Base-by-base conservation (phyloP, 2,888 invertebrate species). In the Cyaniris semiargus region DNA sequence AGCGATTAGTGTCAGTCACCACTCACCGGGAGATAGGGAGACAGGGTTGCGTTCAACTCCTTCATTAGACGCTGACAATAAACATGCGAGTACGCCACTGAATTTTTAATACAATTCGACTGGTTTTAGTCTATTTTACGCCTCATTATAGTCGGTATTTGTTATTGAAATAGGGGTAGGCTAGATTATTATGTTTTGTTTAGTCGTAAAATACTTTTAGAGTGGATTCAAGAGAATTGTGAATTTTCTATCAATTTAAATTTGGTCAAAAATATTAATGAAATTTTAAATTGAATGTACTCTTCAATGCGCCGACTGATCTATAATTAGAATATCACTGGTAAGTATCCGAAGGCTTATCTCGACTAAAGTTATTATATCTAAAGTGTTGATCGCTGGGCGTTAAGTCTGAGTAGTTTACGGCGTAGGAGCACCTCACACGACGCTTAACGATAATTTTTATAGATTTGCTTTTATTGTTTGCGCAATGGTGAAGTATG, bases 351-450 rank as follows among this genome's bases (percentile, higher is more conserved):
- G 77, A 77, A 81, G 82, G 82, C 81, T 81, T 79, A 85, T 86
- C 81, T 83, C 81, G 81, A 82, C 78, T 78, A 78, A 80, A 79
- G 80, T 81, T 81, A 83, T 82, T 82, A 81, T 90, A 91, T 91
- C 90, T 88, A 77, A 83, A 81, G 80, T 84, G 85, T 84, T 85
- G 84, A 90, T 91, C 90, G 80, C 84, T 86, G 86, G 85, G 88
- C 89, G 87, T 86, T 87, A 85, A 86, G 86, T 86, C 89, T 90
- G 90, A 91, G 88, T 89, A 90, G 90, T 83, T 84, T 87, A 87
- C 85, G 87, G 88, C 86, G 86, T 81, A 82, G 82, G 83, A 83
- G 83, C 84, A 85, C 89, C 91, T 85, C 92, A 90, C 89, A 90
- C 89, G 89, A 71, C 34, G 70, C 27, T 71, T 38, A 38, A 38